Base-by-base conservation (phyloP, 2,113 vertebrate species). In the Ptyas mucosa region DNA sequence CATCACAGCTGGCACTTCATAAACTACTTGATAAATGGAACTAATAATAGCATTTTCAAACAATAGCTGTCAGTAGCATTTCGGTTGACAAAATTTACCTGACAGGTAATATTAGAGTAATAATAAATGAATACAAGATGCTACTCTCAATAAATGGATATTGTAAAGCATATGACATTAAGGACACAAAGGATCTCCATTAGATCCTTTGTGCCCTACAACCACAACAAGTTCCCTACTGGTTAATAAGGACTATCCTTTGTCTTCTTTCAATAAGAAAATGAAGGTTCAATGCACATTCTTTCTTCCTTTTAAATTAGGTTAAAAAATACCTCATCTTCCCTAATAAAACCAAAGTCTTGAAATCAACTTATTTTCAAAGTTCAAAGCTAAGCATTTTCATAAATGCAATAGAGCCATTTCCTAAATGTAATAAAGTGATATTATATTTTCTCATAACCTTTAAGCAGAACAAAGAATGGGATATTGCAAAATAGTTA, bases 371-470 rank as follows among this genome's bases (percentile, higher is more conserved):
- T 61, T 61, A 61, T 61, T 61, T 61, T 61, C 24, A 61, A 61
- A 26, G 58, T 26, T 57, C 39, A 87, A 51, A 46, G 43, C 26
- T 64, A 64, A 51, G 11, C 5, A 58, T 85, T 24, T 39, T 51
- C 34, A 88, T n/a, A 0, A 53, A 93, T 91, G 61, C 91, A 94
- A 94, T 23, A 91, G 52, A 93, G 93, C 64, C 89, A 58, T 85
- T 34, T 64, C 34, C 69, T n/a, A 0, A 53, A 93, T 91, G 61
- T 92, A 94, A 94, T 23, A 92, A 92, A 92, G 93, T 54, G 81
- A 89, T 93, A 89, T 46, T n/a, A 92, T 18, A 90, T 90, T 95
- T 95, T 91, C 92, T 85, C 90, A 93, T 58, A 89, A 93, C 96
- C 95, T 90, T 7, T 51, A 61, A 91, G 34, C 24, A 91, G 43